Evolutionary conservation across 2,113 vertebrate genomes (phyloP), one percentile per base, ranked within the genome.

Genomic region (Lophura nycthemera): DNA sequence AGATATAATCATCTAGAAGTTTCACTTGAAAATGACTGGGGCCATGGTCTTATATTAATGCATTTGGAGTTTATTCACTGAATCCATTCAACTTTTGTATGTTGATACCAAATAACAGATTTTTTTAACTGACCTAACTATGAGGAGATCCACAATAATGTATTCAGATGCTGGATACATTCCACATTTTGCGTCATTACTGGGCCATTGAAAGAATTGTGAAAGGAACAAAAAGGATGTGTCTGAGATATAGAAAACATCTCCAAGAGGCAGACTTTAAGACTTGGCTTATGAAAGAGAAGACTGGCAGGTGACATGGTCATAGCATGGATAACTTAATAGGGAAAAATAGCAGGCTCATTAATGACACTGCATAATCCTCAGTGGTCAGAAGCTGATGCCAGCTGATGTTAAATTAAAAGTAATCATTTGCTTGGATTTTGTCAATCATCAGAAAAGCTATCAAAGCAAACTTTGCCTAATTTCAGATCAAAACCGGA

Each of bases 401-500:
- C 52, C 85, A 91, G 88, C 75, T 88, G 88, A 93, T 91, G 36
- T 64, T 86, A 79, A 95, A 89, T 93, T 74, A 64, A 86, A 92
- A 94, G 43, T 86, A 94, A 96, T 72, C 3, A 1, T 75, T 92
- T 95, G 92, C 95, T 95, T 96, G 94, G 94, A 94, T 59, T 92
- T 93, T 16, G 82, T 95, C 90, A 92, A 36, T 93, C 90, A 83
- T 83, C 29, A 0, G 20, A 57, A 71, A 70, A 88, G 20, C 72
- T 86, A 94, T 94, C 80, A 95, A 97, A 94, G 80, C 86, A 94
- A 93, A 93, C 70, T 48, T 94, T 76, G 59, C 90, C 54, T 88
- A 59, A 86, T 90, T 93, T 94, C 83, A 95, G 89, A 95, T 93
- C 93, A 89, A 86, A 95, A 93, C 88, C 24, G 88, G 75, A 77